Percentiles rank a stretch among this genome's conserved stretches.
These are phyloP conservation scores for Pollenia angustigena DNA, from an alignment of 2,888 invertebrate genomes.

Conservation along the genomic window DNA sequence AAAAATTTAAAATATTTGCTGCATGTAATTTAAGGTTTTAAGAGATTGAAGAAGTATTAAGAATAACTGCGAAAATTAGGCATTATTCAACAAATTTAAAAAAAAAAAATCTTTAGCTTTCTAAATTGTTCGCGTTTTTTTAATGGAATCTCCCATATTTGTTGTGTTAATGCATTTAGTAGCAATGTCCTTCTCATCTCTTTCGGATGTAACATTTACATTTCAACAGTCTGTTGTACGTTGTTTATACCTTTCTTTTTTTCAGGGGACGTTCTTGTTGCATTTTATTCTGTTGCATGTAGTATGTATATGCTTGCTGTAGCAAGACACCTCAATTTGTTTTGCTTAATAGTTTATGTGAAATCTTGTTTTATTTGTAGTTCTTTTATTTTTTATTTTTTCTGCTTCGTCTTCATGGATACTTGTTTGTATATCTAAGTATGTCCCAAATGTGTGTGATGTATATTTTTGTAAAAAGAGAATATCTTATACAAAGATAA, in stretches of 20 bases:
- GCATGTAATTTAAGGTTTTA: not conserved
- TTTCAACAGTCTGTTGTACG: conserved; percentile 55
- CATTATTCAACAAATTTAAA: no score
- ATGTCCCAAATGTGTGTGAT: conserved; percentile 22
- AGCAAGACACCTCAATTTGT: conserved; percentile 67
- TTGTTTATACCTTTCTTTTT: not conserved
- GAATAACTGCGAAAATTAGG: no score
- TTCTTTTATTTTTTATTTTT: conserved; percentile 6
- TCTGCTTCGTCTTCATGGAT: not conserved
- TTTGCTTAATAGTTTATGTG: conserved; percentile 64
- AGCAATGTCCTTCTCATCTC: conserved; percentile 44
- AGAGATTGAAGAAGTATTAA: not conserved
- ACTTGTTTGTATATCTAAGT: conserved; percentile 6
- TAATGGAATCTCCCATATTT: conserved; percentile 25
- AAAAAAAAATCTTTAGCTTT: no score
- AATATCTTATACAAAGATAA: conserved; percentile 46
- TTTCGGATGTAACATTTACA: conserved; percentile 43
- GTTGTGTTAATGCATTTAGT: conserved; percentile 43
- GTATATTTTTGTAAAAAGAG: conserved; percentile 15
- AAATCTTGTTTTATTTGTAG: conserved; percentile 60
- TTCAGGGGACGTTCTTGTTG: conserved; percentile 7
- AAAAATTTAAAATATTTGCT: not conserved
- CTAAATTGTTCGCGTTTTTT: not conserved
- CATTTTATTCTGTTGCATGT: no score
- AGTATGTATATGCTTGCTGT: conserved; percentile 1